Percentiles rank a stretch among this genome's conserved stretches.
These are phyloP conservation scores for Epirrhoe tristata DNA, from an alignment of 2,888 invertebrate genomes.

Conservation along the genomic window DNA sequence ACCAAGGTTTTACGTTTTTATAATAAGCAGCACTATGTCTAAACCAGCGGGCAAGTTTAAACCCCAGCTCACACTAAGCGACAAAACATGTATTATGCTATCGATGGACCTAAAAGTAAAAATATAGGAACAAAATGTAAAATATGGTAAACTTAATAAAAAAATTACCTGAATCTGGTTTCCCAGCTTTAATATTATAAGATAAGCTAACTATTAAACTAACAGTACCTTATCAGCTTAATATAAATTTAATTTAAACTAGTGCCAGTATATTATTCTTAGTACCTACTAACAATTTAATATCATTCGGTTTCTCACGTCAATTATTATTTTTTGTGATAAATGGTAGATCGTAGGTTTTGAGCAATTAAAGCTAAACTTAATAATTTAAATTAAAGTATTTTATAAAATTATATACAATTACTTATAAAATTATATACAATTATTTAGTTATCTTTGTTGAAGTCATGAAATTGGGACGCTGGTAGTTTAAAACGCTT, in stretches of 20 bases:
- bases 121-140: neutral
- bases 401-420: neutral
- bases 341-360: neutral
- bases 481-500: conserved; percentile 4
- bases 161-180: conserved; percentile 9
- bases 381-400: neutral
- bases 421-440: neutral
- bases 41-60: too few species aligned
- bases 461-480: conserved; percentile 6
- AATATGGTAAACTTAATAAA: neutral
- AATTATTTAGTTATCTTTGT: neutral
- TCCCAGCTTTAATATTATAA: conserved; percentile 37
- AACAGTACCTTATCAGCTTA: conserved; percentile 7
- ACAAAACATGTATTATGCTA: too few species aligned
- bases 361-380: neutral
- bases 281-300: neutral
- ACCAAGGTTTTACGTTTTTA: too few species aligned
- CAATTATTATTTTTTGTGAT: neutral
- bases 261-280: conserved; percentile 10
- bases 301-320: neutral
- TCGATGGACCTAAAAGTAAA: too few species aligned
- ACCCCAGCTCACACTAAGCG: too few species aligned
- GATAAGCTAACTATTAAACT: conserved; percentile 7
- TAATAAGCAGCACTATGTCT: too few species aligned
- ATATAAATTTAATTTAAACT: neutral